A percentile compares a stretch with the other conserved stretches of the same genome.
These are phyloP conservation scores for Cheilosia urbana DNA, from an alignment of 2,888 invertebrate species.

Conservation along the genomic window DNA sequence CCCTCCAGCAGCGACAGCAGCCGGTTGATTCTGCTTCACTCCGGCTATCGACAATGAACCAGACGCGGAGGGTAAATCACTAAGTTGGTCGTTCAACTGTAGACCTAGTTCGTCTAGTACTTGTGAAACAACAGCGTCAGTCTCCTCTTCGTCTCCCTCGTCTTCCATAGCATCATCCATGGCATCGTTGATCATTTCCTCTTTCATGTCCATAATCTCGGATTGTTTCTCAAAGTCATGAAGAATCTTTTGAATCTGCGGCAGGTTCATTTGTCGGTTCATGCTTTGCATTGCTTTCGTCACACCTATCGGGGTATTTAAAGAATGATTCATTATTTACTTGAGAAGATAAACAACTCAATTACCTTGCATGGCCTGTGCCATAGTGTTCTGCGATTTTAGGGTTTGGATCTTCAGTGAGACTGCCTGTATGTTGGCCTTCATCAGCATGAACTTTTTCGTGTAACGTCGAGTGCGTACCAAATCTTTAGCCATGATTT, in stretches of 20 bases:
- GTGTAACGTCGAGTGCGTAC: slow-evolving; percentile 97
- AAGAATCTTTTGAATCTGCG: slow-evolving; percentile 98
- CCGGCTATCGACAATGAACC: slow-evolving; percentile 86
- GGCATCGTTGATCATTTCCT: slow-evolving; percentile 99
- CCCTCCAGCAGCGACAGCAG: slow-evolving; percentile 84
- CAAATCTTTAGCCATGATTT: slow-evolving; percentile 99
- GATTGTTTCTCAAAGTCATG: slow-evolving; percentile 99
- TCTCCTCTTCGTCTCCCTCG: slow-evolving; percentile 99
- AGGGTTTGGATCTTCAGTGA: slow-evolving; percentile 98
- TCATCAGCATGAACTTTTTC: slow-evolving; percentile 99
- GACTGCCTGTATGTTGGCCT: slow-evolving; percentile 99
- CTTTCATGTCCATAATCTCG: slow-evolving; percentile 99
- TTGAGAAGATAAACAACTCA: not conserved
- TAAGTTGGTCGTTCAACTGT: slow-evolving; percentile 96
- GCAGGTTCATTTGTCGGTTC: slow-evolving; percentile 98
- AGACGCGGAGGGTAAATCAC: slow-evolving; percentile 90
- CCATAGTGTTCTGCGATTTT: slow-evolving; percentile 99
- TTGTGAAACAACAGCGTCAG: slow-evolving; percentile 97
- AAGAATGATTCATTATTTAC: slow-evolving; percentile 8
- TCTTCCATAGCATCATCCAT: slow-evolving; percentile 99
- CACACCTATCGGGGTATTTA: slow-evolving; percentile 86
- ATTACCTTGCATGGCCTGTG: slow-evolving; percentile 96
- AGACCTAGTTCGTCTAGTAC: slow-evolving; percentile 98
- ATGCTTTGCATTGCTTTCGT: slow-evolving; percentile 99
- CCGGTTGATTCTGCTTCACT: slow-evolving; percentile 87